Base-by-base conservation (phyloP, 2,113 vertebrate species). In the Probosciger aterrimus region DNA sequence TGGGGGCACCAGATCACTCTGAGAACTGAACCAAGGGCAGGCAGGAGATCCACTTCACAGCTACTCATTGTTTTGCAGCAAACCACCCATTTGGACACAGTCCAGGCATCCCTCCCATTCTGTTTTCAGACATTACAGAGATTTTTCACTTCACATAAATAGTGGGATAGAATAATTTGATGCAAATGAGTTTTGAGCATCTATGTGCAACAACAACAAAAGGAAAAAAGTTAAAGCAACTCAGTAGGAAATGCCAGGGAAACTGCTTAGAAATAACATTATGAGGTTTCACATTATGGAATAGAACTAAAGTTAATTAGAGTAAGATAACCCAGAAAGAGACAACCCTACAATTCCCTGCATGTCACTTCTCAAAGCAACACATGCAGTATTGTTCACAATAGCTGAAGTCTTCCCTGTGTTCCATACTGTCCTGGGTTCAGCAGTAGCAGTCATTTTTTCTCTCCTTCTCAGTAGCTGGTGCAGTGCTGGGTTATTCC, bases 111-210 rank as follows among this genome's bases (percentile, higher is more conserved):
- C 12, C 23, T 16, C 24, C 13, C 7, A 7, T 65, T 46, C 74
- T 57, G 14, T 23, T 47, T 44, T 53, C 0, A 0, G 39, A 49
- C 25, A 9, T 7, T 22, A 22, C 7, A 33, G 35, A 47, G 23
- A 63, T 70, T 83, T 47, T 19, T 18, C 37, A 76, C 25, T 84
- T 84, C 43, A 14, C 52, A 62, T 49, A 64, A 69, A 73, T 57
- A 65, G 43, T 27, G 3, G 14, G 10, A 39, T 19, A 14, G 53
- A 18, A 8, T 20, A 30, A 67, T 71, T 67, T 70, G 31, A 52
- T 49, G 33, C 23, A 88, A 80, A 86, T 55, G 6, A 60, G 17
- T 59, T 73, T 90, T 68, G 18, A 68, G 14, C 52, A 81, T 68
- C 46, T 79, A 30, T 75, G 50, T 60, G 69, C 62, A 91, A n/a